Percentiles rank a stretch among this genome's conserved stretches.
phyloP scores from a whole-genome alignment of 2,797 vertebrate species.

The Molothrus aeneus region DNA sequence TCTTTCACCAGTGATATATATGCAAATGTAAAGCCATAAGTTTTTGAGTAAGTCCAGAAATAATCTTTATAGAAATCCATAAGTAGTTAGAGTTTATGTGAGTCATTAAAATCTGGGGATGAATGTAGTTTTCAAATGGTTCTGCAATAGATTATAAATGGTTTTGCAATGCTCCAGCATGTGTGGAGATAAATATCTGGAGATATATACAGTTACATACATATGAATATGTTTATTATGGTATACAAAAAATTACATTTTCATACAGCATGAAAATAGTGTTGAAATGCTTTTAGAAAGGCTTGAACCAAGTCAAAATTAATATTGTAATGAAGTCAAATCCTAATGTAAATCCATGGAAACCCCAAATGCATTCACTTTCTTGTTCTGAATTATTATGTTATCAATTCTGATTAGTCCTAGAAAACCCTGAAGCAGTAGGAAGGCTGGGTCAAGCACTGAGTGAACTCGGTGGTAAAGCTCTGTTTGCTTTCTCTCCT shows the following conservation, averaged over 20 bases:
- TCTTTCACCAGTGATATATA: not conserved
- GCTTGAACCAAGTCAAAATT: slow-evolving; percentile 27
- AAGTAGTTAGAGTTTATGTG: not conserved
- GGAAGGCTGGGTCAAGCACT: slow-evolving; percentile 60
- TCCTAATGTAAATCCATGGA: slow-evolving; percentile 26
- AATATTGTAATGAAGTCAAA: not conserved
- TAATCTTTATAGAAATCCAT: not conserved
- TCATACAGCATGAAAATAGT: slow-evolving; percentile 3
- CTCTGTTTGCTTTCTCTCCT: slow-evolving; percentile 1
- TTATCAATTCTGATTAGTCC: slow-evolving; percentile 57
- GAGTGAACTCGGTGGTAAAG: not conserved
- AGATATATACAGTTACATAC: slow-evolving; percentile 49
- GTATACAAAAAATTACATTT: not conserved
- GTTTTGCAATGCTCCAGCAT: not conserved
- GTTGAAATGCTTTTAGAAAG: slow-evolving; percentile 38
- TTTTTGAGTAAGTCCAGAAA: not conserved
- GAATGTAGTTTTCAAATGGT: not conserved
- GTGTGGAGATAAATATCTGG: slow-evolving; percentile 31
- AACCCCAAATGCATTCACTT: slow-evolving; percentile 51
- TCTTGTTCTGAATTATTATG: slow-evolving; percentile 53
- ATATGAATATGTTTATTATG: not conserved
- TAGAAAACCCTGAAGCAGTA: slow-evolving; percentile 60
- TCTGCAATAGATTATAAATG: slow-evolving; percentile 48
- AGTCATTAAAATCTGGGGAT: slow-evolving; percentile 18
- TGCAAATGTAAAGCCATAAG: not conserved